Conservation (phyloP, 1,140 invertebrate species). For the Archivesica marissinica region DNA sequence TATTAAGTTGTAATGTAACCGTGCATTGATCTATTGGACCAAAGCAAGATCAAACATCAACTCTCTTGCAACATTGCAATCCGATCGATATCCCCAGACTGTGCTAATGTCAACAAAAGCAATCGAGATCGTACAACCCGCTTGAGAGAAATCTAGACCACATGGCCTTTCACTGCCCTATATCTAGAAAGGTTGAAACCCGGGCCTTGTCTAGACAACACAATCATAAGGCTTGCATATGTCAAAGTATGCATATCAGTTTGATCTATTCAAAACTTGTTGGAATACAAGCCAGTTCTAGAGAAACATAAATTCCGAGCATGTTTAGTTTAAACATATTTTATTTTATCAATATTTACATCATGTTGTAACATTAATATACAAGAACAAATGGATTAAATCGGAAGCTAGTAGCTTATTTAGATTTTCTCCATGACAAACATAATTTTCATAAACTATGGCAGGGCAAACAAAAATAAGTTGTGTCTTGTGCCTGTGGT, state of each 20-base stretch:
- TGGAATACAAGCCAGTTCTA: background rate
- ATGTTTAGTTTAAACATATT: background rate
- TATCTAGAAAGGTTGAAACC: slow-evolving; percentile 3
- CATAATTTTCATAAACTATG: slow-evolving; percentile 12
- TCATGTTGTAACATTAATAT: background rate
- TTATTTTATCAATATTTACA: background rate
- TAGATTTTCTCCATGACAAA: slow-evolving; percentile 1
- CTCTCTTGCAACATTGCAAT: background rate
- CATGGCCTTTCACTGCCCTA: background rate
- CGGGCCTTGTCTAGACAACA: background rate
- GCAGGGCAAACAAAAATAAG: slow-evolving; percentile 1
- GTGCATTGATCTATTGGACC: slow-evolving; percentile 28
- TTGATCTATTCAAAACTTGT: slow-evolving; percentile 15
- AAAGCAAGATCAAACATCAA: background rate
- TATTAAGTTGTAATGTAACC: too few relatives aligned
- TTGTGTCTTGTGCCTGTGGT: too few relatives aligned
- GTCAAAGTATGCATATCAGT: background rate
- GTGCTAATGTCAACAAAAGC: slow-evolving; percentile 17
- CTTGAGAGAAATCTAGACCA: slow-evolving; percentile 15
- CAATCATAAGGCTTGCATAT: background rate
- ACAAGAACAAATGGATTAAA: slow-evolving; percentile 18
- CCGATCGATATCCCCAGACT: background rate
- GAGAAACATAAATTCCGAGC: background rate
- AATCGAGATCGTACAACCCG: background rate
- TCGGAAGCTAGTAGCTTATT: background rate